Percentiles rank a stretch among this genome's conserved stretches.
Evolutionary conservation across 2,888 invertebrate species (phyloP).

Genomic region (Ferrisia virgata): DNA sequence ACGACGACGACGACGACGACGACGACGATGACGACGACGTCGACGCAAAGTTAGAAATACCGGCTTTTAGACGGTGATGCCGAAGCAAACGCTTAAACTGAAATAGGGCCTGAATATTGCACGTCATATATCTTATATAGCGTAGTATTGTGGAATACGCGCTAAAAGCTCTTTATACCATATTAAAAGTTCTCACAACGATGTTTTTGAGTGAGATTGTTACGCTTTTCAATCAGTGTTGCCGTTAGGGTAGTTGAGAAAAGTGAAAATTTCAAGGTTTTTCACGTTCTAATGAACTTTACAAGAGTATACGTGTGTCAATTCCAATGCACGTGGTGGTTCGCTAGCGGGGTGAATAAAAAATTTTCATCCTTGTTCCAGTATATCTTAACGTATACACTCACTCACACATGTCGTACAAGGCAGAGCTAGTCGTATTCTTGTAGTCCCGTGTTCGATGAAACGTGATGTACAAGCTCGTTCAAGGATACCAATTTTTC

Average conservation of each 20-base stretch:
- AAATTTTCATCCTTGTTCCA: not conserved
- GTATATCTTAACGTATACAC: not conserved
- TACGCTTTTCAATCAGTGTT: slow-evolving; percentile 31
- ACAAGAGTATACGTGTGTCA: not conserved
- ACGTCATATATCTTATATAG: slow-evolving; percentile 8
- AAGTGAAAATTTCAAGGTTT: slow-evolving; percentile 22
- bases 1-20: not conserved
- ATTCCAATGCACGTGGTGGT: not conserved
- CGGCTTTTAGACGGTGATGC: not conserved
- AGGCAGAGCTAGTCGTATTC: not conserved
- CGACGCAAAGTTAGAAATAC: not conserved
- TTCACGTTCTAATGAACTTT: slow-evolving; percentile 5
- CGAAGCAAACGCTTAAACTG: slow-evolving; percentile 4
- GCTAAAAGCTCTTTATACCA: slow-evolving; percentile 27
- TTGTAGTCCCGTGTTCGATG: not conserved
- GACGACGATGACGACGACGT: not conserved
- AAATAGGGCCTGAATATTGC: slow-evolving; percentile 22
- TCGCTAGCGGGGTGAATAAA: not conserved
- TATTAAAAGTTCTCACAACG: slow-evolving; percentile 21
- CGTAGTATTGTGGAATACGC: not conserved
- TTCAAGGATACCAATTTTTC: not conserved
- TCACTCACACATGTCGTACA: no score
- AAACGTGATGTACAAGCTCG: not conserved
- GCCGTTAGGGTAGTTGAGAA: not conserved
- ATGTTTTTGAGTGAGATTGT: slow-evolving; percentile 19